Evolutionary conservation across 2,113 vertebrate genomes (phyloP).

Genomic region (Anas platyrhynchos): DNA sequence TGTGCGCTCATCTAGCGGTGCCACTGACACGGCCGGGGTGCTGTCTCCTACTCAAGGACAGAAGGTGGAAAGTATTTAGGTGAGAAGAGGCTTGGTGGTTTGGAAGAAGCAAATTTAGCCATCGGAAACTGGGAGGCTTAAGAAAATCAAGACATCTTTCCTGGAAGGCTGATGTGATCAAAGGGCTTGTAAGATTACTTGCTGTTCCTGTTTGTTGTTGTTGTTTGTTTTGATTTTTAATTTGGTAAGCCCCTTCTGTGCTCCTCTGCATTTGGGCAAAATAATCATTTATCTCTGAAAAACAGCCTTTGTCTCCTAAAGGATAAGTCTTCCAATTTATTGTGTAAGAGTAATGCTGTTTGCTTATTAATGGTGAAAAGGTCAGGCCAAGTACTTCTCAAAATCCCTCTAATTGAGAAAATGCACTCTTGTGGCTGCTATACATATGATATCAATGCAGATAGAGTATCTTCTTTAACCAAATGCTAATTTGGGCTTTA

Average conservation of each 20-base stretch:
- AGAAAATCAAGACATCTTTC: background rate
- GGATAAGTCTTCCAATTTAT: background rate
- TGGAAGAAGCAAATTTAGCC: background rate
- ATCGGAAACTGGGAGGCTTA: background rate
- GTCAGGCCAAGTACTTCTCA: background rate
- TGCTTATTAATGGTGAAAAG: background rate
- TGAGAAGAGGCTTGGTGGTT: conserved; percentile 13
- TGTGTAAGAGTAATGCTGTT: background rate
- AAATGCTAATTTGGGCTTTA: background rate
- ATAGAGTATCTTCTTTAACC: background rate
- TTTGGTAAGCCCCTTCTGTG: background rate
- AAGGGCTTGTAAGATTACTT: background rate
- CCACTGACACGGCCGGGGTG: fast-evolving
- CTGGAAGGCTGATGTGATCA: background rate
- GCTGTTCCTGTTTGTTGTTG: background rate
- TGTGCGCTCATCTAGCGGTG: background rate
- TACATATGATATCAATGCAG: background rate
- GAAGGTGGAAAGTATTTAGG: background rate
- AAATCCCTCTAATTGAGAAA: background rate
- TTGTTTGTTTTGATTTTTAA: background rate
- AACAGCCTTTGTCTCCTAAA: background rate
- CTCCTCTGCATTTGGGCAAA: background rate
- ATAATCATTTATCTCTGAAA: background rate
- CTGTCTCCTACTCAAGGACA: background rate
- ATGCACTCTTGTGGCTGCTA: background rate